These are phyloP conservation scores for Trichonephila inaurata DNA, from an alignment of 1,140 invertebrate genomes.

Conservation along the genomic window DNA sequence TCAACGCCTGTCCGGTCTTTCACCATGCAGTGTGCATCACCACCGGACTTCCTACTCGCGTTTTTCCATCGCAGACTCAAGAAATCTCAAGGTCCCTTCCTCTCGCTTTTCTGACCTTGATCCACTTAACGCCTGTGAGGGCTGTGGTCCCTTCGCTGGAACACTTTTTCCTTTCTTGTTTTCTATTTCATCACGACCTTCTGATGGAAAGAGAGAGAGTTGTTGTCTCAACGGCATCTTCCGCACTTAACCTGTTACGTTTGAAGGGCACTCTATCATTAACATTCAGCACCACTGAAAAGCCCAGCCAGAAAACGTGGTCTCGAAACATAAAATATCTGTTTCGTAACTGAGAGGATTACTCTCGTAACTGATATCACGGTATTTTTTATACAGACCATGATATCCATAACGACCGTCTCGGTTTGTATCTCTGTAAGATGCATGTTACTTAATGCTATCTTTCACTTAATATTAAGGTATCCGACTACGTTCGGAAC, in stretches of 20 bases:
- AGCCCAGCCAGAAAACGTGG: too few relatives aligned
- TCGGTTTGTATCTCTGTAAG: too few relatives aligned
- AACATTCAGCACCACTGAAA: too few relatives aligned
- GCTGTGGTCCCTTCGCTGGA: not conserved
- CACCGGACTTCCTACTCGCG: not conserved
- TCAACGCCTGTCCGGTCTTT: conserved; percentile 68
- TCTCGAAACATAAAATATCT: too few relatives aligned
- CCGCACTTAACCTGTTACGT: conserved; percentile 9
- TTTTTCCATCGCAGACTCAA: not conserved
- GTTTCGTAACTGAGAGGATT: too few relatives aligned
- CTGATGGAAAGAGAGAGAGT: not conserved
- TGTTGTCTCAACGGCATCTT: conserved; percentile 1
- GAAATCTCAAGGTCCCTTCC: conserved; percentile 33
- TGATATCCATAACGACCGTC: too few relatives aligned
- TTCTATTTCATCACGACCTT: conserved; percentile 66
- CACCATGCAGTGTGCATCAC: conserved; percentile 18
- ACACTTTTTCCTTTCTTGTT: conserved; percentile 43
- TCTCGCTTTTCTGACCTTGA: conserved; percentile 59
- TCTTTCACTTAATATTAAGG: too few relatives aligned
- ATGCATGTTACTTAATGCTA: too few relatives aligned
- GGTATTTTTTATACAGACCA: too few relatives aligned
- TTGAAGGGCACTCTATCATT: not conserved
- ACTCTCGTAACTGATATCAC: too few relatives aligned
- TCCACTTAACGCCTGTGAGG: conserved; percentile 47
- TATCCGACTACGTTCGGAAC: too few relatives aligned